These are phyloP conservation scores for Nothocercus julius DNA, from an alignment of 2,113 vertebrate species.

Conservation along the genomic window DNA sequence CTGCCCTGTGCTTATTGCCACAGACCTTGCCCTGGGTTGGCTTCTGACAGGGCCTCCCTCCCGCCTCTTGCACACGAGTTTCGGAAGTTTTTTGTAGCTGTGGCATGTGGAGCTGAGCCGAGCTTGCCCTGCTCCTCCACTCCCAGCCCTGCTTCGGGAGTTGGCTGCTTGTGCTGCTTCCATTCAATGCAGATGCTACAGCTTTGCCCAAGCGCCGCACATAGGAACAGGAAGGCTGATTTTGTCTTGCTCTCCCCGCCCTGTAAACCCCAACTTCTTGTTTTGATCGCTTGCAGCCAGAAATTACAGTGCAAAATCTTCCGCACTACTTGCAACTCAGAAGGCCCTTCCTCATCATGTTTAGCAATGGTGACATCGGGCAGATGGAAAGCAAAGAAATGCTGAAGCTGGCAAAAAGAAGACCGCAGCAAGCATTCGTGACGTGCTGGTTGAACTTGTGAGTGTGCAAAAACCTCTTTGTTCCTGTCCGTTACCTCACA, in stretches of 20 bases:
- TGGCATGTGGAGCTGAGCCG: not conserved
- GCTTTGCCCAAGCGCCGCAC: not conserved
- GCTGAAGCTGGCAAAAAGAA: slow-evolving; percentile 65
- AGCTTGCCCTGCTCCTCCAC: not conserved
- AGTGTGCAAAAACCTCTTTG: slow-evolving; percentile 22
- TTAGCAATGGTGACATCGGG: slow-evolving; percentile 80
- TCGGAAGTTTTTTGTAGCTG: not conserved
- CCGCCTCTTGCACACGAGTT: not conserved
- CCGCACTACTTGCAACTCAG: slow-evolving; percentile 80
- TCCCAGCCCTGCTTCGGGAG: not conserved
- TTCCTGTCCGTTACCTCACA: not conserved
- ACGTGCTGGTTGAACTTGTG: slow-evolving; percentile 93
- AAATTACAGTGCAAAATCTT: slow-evolving; percentile 90
- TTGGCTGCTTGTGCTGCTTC: not conserved
- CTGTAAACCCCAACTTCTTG: not conserved
- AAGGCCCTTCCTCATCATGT: slow-evolving; percentile 88
- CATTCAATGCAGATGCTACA: rapidly evolving
- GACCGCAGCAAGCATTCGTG: slow-evolving; percentile 64
- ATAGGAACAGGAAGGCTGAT: not conserved
- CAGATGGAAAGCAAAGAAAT: slow-evolving; percentile 75
- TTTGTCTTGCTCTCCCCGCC: not conserved
- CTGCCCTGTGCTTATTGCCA: not conserved
- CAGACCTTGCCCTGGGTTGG: not conserved
- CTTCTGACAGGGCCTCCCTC: not conserved
- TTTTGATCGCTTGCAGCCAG: slow-evolving; percentile 79